phyloP scores from a whole-genome alignment of 2,888 invertebrate genomes.

The Petrolisthes manimaculis region DNA sequence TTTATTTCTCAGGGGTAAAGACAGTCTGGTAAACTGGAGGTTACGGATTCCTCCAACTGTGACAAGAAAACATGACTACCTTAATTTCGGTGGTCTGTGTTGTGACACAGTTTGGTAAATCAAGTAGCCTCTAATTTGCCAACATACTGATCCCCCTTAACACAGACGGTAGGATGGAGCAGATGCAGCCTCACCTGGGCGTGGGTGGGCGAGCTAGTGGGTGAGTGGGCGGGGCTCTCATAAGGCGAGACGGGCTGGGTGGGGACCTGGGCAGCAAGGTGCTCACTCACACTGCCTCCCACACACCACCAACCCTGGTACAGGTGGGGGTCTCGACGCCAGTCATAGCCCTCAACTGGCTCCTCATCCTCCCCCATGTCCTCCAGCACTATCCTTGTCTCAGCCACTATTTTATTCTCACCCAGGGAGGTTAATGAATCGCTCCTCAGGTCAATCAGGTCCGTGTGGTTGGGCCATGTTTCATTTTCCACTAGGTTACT shows the following conservation, averaged over 20 bases:
- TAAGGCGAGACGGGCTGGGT: constrained; percentile 65
- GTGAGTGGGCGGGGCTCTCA: constrained; percentile 62
- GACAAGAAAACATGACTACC: too few species aligned
- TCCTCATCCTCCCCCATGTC: constrained; percentile 29
- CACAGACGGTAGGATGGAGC: constrained; percentile 27
- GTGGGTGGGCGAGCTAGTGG: constrained; percentile 49
- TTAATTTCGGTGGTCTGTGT: too few species aligned
- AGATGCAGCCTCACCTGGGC: constrained; percentile 58
- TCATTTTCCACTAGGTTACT: constrained; percentile 35
- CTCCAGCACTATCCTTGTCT: constrained; percentile 36
- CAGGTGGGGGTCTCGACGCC: constrained; percentile 61
- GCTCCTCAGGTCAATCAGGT: constrained; percentile 2
- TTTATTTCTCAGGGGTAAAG: background rate
- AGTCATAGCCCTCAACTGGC: constrained; percentile 51
- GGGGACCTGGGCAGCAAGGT: constrained; percentile 63
- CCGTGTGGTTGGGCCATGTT: constrained; percentile 20
- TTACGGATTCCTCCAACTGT: too few species aligned
- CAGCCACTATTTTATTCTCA: background rate
- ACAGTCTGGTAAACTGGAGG: too few species aligned
- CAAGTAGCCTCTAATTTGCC: constrained; percentile 20
- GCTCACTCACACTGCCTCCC: constrained; percentile 55
- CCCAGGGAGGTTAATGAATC: background rate
- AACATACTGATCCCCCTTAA: constrained; percentile 26
- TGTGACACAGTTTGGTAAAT: background rate
- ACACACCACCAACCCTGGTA: constrained; percentile 62